phyloP scores from a whole-genome alignment of 1,140 invertebrate species.

The Calephelis nemesis region DNA sequence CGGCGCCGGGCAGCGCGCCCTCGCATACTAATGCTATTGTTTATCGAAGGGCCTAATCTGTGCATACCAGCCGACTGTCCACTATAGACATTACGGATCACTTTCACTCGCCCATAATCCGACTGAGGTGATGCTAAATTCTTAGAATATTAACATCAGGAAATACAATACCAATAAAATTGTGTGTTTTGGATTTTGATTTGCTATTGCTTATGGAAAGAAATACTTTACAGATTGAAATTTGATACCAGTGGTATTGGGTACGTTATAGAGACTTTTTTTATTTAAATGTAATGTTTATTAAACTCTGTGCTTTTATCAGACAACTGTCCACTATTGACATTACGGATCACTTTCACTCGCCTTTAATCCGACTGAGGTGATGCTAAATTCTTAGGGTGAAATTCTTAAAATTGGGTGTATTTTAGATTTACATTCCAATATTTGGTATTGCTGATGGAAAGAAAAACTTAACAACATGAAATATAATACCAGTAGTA shows the following conservation, averaged over 20 bases:
- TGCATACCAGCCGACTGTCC: slow-evolving; percentile 74
- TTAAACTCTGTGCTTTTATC: too few relatives aligned
- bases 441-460: too few relatives aligned
- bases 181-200: too few relatives aligned
- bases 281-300: too few relatives aligned
- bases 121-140: not conserved
- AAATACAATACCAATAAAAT: not conserved
- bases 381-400: not conserved
- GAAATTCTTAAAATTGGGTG: not conserved
- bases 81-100: slow-evolving; percentile 75
- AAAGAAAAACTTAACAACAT: too few relatives aligned
- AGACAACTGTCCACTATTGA: too few relatives aligned
- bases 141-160: slow-evolving; percentile 4
- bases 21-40: slow-evolving; percentile 78
- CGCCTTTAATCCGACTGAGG: not conserved
- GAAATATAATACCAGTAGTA: too few relatives aligned
- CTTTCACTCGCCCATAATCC: slow-evolving; percentile 44
- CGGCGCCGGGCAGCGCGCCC: slow-evolving; percentile 72
- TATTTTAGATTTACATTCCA: too few relatives aligned
- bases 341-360: slow-evolving; percentile 76
- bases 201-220: slow-evolving; percentile 75
- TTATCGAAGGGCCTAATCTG: slow-evolving; percentile 78
- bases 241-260: slow-evolving; percentile 74
- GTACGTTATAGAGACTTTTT: too few relatives aligned
- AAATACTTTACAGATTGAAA: slow-evolving; percentile 43